Conservation (phyloP, 2,797 vertebrate species). For the Onychomys torridus region DNA sequence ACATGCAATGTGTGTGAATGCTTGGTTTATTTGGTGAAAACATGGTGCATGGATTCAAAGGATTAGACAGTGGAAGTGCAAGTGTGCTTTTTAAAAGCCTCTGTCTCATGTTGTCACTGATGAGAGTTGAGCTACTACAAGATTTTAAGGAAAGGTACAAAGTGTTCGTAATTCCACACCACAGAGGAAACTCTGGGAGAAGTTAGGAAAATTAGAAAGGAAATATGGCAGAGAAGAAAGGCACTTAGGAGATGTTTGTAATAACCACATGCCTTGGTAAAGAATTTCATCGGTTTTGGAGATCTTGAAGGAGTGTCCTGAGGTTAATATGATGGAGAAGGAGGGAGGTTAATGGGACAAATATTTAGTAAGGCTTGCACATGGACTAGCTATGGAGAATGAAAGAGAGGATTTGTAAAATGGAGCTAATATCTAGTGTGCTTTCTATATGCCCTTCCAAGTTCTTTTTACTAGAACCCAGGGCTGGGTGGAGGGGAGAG, state of each 20-base stretch:
- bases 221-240: background rate
- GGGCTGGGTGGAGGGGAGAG: background rate
- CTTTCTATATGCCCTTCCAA: background rate
- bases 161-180: background rate
- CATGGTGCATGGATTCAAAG: background rate
- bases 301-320: background rate
- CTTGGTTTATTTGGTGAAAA: conserved; percentile 18
- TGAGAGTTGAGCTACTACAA: background rate
- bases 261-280: background rate
- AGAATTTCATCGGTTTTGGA: background rate
- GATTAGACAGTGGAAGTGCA: background rate
- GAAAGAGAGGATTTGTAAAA: background rate
- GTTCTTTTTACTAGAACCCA: background rate
- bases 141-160: background rate
- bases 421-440: background rate
- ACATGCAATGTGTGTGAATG: background rate
- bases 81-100: background rate
- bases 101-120: background rate
- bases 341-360: background rate
- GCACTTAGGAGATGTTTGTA: background rate
- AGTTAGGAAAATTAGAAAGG: background rate
- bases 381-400: background rate
- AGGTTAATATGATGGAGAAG: background rate
- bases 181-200: background rate
- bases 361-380: conserved; percentile 1